Conservation (phyloP, 2,888 invertebrate species). For the Calameuta filiformis region DNA sequence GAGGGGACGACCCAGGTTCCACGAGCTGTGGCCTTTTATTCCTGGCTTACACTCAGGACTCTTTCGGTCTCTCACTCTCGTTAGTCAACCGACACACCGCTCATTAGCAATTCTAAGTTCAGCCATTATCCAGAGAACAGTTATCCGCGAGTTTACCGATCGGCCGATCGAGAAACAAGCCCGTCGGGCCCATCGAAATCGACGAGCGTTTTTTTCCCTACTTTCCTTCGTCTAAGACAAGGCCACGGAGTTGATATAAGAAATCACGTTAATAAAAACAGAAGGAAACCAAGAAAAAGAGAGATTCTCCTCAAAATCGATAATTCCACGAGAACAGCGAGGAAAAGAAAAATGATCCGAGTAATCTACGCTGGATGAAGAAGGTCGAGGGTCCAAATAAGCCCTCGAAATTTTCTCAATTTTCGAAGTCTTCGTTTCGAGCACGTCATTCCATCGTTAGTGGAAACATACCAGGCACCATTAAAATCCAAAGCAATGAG, state of each 20-base stretch:
- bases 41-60: neutral
- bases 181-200: neutral
- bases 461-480: neutral
- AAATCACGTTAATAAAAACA: neutral
- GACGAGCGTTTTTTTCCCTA: neutral
- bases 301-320: too few relatives aligned
- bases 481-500: neutral
- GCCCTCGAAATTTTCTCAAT: neutral
- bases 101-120: constrained; percentile 8
- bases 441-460: neutral
- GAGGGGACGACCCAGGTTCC: neutral
- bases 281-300: neutral
- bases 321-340: too few relatives aligned
- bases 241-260: neutral
- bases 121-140: constrained; percentile 3
- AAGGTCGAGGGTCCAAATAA: neutral
- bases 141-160: constrained; percentile 2
- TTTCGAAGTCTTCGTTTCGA: neutral
- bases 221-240: neutral
- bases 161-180: neutral
- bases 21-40: neutral
- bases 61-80: constrained; percentile 4
- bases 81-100: constrained; percentile 6
- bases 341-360: neutral
- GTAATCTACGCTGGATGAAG: neutral